Base-by-base conservation (phyloP, 2,888 invertebrate genomes). In the Teleiodes luculella region DNA sequence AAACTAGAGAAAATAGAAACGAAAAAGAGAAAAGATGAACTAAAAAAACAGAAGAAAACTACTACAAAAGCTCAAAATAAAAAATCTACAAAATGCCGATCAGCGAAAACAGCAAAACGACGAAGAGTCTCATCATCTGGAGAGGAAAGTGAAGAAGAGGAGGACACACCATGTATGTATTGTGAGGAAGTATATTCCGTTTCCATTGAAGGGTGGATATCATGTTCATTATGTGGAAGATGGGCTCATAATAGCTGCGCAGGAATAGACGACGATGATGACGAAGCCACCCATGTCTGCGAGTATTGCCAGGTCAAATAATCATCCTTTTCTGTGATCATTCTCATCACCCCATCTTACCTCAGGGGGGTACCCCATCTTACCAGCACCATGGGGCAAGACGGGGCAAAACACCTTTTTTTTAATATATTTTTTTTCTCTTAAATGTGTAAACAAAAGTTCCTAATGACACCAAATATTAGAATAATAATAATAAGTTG, bases 211-310 rank as follows among this genome's bases (percentile, higher is more conserved):
- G 63, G 66, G 30, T 65, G 62, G 63, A 59, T 65, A 6, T 54
- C 53, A 30, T 68, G 64, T 48, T 45, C 46, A 48, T 55, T 51
- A 31, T 65, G 62, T 50, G 51, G 54, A 8, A 58, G 61, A 37
- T 64, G 65, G 66, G 56, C 62, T 6, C 63, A 64, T 60, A 61
- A 63, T 56, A 59, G 57, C 8, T 58, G 59, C 48, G 59, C 65
- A 16, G 61, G 63, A 11, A 57, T 63, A 53, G 60, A 61, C 20
- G 61, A 59, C 5, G 58, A 62, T 46, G 59, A 60, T 52, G 59
- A 61, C 41, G 56, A 24, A 24, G 6, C 24, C 24, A 24, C 59
- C 52, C 56, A 62, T 46, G 53, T 56, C 16, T 62, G 59, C 57
- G 56, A 57, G 58, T 57, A 52, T 39, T 60, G 59, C 45, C 50